Evolutionary conservation across 1,140 invertebrate species (phyloP).

Genomic region (Ruditapes philippinarum): DNA sequence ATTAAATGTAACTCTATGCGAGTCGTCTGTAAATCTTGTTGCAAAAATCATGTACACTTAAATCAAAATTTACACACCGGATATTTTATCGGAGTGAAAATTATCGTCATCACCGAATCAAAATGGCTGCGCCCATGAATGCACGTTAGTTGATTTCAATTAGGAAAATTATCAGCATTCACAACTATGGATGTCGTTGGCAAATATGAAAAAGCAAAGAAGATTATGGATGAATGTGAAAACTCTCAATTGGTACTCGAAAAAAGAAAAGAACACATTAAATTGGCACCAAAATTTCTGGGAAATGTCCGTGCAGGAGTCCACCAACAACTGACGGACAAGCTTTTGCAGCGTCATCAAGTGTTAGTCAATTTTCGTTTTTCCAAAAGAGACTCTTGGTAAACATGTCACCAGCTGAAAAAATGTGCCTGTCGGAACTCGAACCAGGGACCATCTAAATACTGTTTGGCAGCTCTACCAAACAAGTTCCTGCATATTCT

Average conservation of each 20-base stretch:
- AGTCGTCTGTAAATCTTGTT: too few relatives aligned
- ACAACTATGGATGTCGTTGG: background rate
- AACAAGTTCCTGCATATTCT: too few relatives aligned
- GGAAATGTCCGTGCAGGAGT: conserved; percentile 30
- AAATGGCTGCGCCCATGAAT: conserved; percentile 4
- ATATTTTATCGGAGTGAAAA: background rate
- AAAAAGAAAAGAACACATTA: conserved; percentile 10
- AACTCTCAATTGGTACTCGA: conserved; percentile 32
- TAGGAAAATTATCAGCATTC: background rate
- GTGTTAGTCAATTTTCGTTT: too few relatives aligned
- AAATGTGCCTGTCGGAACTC: too few relatives aligned
- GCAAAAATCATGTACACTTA: too few relatives aligned
- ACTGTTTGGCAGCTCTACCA: too few relatives aligned
- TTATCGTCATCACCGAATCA: background rate
- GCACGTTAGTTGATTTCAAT: background rate
- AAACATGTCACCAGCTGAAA: too few relatives aligned
- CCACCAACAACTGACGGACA: background rate
- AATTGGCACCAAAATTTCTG: conserved; percentile 41
- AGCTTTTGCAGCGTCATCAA: too few relatives aligned
- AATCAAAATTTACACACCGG: background rate
- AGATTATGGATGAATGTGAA: background rate
- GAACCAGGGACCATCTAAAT: too few relatives aligned
- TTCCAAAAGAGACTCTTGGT: too few relatives aligned
- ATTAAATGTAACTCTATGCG: too few relatives aligned
- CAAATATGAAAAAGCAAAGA: conserved; percentile 2